Conservation (phyloP, 2,888 invertebrate genomes). For the Epiblema foenella region DNA sequence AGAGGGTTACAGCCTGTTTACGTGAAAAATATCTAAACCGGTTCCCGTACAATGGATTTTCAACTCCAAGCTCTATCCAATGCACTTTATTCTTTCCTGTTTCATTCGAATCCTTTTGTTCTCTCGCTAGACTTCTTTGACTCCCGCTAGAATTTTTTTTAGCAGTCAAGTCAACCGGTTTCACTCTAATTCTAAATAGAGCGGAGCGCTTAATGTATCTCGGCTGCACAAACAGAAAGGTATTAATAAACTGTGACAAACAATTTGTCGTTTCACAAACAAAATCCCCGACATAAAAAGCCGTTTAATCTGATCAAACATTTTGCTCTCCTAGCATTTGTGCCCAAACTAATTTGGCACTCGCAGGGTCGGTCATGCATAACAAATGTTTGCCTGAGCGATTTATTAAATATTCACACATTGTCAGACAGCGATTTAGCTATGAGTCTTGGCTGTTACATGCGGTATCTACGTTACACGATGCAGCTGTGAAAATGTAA, state of each 20-base stretch:
- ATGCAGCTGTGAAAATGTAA: slow-evolving; percentile 6
- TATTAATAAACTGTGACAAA: slow-evolving; percentile 42
- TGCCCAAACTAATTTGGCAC: slow-evolving; percentile 67
- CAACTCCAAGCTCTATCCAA: not conserved
- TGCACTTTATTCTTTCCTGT: not conserved
- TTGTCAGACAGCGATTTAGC: slow-evolving; percentile 67
- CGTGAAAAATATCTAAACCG: slow-evolving; percentile 21
- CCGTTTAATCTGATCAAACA: slow-evolving; percentile 58
- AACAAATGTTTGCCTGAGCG: slow-evolving; percentile 68
- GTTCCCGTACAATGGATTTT: not conserved
- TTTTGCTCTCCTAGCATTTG: slow-evolving; percentile 49
- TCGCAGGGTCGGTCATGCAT: slow-evolving; percentile 65
- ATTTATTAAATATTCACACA: slow-evolving; percentile 77
- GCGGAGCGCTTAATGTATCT: slow-evolving; percentile 18
- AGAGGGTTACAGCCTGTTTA: slow-evolving; percentile 25
- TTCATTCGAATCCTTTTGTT: slow-evolving; percentile 2
- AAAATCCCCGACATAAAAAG: slow-evolving; percentile 47
- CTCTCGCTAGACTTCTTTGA: slow-evolving; percentile 16
- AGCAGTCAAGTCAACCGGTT: slow-evolving; percentile 8
- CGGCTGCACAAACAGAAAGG: slow-evolving; percentile 34
- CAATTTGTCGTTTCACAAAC: slow-evolving; percentile 44
- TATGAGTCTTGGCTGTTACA: slow-evolving; percentile 58
- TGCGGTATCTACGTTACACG: not conserved
- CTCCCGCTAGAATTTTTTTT: slow-evolving; percentile 8
- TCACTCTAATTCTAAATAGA: slow-evolving; percentile 22